Conservation (phyloP, 1,140 invertebrate species). For the Thalassaphorura encarpata region DNA sequence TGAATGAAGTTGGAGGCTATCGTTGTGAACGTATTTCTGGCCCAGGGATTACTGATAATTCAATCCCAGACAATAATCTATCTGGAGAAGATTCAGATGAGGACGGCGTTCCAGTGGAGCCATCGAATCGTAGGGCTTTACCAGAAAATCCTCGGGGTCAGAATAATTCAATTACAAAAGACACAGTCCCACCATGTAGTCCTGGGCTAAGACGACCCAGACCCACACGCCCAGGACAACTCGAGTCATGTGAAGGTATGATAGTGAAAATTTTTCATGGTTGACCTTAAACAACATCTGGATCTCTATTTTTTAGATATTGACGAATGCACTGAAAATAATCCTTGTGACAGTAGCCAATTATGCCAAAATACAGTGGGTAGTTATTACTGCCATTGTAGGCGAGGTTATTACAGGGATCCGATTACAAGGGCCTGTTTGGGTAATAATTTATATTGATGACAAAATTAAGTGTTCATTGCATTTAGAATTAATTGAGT, state of each 20-base stretch:
- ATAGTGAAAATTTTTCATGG: neutral
- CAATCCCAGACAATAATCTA: conserved; percentile 17
- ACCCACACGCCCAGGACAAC: neutral
- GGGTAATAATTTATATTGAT: conserved; percentile 37
- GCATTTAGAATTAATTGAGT: no score
- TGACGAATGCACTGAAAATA: conserved; percentile 36
- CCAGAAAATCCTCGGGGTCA: no score
- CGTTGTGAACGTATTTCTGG: conserved; percentile 26
- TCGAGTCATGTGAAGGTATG: conserved; percentile 9
- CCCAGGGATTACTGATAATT: conserved; percentile 13
- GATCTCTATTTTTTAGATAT: conserved; percentile 32
- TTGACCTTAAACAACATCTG: neutral
- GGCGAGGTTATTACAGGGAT: conserved; percentile 44
- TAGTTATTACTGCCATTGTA: conserved; percentile 45
- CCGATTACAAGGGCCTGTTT: conserved; percentile 45
- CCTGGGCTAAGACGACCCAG: neutral
- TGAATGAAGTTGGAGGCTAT: conserved; percentile 36
- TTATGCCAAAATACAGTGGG: conserved; percentile 45
- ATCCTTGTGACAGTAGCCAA: conserved; percentile 43
- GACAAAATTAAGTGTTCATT: no score
- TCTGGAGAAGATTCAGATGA: neutral
- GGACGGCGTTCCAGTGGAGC: no score
- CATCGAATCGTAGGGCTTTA: no score
- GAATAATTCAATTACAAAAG: neutral
- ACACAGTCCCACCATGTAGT: neutral